These are phyloP conservation scores for Chrysochloris asiatica DNA, from an alignment of 2,113 vertebrate species.

Conservation along the genomic window DNA sequence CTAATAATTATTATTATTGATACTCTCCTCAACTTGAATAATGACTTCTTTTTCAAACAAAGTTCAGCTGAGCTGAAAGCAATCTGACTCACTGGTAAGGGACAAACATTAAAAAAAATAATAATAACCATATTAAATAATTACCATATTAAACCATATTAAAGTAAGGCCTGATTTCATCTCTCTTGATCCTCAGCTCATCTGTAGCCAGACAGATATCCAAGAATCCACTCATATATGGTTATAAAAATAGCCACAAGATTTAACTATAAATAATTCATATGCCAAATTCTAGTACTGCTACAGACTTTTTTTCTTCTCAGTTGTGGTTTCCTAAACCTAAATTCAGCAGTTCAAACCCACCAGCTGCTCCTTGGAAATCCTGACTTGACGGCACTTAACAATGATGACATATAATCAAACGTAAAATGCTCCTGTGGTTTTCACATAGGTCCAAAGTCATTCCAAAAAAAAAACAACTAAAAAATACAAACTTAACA, in stretches of 20 bases:
- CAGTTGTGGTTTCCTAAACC: neutral
- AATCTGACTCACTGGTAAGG: neutral
- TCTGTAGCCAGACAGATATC: neutral
- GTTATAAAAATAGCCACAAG: neutral
- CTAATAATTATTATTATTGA: neutral
- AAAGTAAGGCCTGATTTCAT: neutral
- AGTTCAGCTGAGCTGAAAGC: neutral
- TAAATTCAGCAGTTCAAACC: too few relatives aligned
- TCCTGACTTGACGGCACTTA: too few relatives aligned
- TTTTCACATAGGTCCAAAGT: conserved; percentile 1
- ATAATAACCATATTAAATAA: neutral
- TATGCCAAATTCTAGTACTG: neutral
- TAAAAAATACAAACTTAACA: neutral
- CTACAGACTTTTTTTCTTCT: neutral
- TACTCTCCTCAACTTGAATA: neutral
- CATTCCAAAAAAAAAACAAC: conserved; percentile 27
- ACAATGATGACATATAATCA: too few relatives aligned
- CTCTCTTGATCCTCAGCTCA: neutral
- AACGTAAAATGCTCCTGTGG: conserved; percentile 5
- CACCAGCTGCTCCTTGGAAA: too few relatives aligned
- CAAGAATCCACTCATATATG: neutral
- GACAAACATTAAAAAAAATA: neutral
- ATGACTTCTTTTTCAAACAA: neutral
- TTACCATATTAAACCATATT: too few relatives aligned
- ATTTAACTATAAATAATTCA: conserved; percentile 5